Conservation (phyloP, 2,888 invertebrate genomes). For the Lysandra coridon region DNA sequence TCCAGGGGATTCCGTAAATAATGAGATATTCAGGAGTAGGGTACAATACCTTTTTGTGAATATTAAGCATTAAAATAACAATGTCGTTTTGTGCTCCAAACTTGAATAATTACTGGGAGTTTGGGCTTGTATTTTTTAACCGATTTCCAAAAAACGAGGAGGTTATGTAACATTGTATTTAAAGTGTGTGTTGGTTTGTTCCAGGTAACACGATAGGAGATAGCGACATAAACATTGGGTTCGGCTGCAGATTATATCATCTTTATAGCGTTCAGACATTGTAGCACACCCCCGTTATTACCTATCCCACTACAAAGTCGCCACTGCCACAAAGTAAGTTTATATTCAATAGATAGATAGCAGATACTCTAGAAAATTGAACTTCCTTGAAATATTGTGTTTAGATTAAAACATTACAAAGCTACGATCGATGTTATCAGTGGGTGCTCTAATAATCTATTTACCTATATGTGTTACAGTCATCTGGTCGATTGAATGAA, state of each 20-base stretch:
- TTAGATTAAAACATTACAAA: background rate
- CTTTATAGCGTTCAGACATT: constrained; percentile 22
- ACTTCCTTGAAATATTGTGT: background rate
- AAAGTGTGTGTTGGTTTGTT: constrained; percentile 18
- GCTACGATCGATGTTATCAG: background rate
- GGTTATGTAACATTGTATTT: background rate
- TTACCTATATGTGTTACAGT: too few relatives aligned
- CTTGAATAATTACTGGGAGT: background rate
- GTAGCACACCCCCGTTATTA: background rate
- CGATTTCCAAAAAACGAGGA: too few relatives aligned
- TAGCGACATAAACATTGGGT: constrained; percentile 24
- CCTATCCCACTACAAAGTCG: background rate
- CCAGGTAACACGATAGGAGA: constrained; percentile 7
- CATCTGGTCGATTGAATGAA: too few relatives aligned
- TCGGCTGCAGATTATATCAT: constrained; percentile 18
- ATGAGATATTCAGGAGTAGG: constrained; percentile 2
- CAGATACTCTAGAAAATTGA: background rate
- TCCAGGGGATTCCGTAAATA: constrained; percentile 13
- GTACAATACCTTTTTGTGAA: constrained; percentile 11
- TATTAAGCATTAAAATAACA: background rate
- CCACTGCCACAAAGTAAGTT: constrained; percentile 10
- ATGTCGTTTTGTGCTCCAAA: background rate
- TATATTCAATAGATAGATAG: background rate
- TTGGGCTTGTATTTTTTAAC: background rate
- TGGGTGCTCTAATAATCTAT: background rate